phyloP scores from a whole-genome alignment of 1,140 invertebrate genomes.

The Drosophila saltans region DNA sequence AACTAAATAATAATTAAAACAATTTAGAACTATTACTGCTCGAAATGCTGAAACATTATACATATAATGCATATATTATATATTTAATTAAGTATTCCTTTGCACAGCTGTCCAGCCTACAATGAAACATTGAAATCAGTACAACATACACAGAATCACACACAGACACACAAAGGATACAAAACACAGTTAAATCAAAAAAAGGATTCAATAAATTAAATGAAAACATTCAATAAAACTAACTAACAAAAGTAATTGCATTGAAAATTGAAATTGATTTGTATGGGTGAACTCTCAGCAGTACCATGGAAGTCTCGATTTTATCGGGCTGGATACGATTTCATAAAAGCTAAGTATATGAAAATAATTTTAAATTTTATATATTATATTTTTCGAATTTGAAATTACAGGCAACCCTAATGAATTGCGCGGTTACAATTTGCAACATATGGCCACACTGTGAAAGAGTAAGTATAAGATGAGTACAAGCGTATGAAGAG shows the following conservation, averaged over 20 bases:
- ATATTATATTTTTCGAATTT: too few relatives aligned
- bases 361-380: too few relatives aligned
- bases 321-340: too few relatives aligned
- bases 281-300: too few relatives aligned
- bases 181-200: not conserved
- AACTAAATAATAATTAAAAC: constrained; percentile 30
- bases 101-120: constrained; percentile 12
- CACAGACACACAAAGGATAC: not conserved
- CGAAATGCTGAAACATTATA: constrained; percentile 70
- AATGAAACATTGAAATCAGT: constrained; percentile 5
- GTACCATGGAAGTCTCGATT: too few relatives aligned
- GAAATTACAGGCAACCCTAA: too few relatives aligned
- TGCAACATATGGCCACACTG: not conserved
- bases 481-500: too few relatives aligned
- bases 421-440: not conserved
- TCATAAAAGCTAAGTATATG: too few relatives aligned
- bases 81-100: constrained; percentile 50
- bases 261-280: not conserved
- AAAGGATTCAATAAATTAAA: constrained; percentile 1
- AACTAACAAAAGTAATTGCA: constrained; percentile 4
- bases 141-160: constrained; percentile 3
- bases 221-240: constrained; percentile 12
- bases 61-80: constrained; percentile 24
- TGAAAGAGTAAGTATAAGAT: too few relatives aligned
- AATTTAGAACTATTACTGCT: constrained; percentile 63